Evolutionary conservation across 2,113 vertebrate genomes (phyloP).

Genomic region (Lepidothrix coronata): DNA sequence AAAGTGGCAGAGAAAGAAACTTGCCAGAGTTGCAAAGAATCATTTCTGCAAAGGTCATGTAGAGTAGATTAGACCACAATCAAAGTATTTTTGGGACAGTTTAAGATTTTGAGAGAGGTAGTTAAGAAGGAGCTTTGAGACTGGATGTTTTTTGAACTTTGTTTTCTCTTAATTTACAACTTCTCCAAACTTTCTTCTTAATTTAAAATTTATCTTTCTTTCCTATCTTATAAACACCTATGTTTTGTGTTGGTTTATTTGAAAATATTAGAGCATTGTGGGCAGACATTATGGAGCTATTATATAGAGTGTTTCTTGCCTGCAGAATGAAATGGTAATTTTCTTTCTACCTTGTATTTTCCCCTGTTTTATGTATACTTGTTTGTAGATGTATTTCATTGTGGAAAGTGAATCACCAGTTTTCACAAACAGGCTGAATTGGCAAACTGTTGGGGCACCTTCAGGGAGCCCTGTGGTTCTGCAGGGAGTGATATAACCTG

Average conservation of each 20-base stretch:
- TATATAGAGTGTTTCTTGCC: background rate
- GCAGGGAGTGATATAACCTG: background rate
- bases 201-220: background rate
- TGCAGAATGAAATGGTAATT: background rate
- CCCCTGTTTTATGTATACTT: background rate
- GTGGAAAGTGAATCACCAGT: background rate
- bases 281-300: background rate
- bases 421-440: background rate
- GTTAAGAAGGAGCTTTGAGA: background rate
- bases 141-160: background rate
- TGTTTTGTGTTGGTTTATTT: background rate
- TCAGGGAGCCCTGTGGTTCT: background rate
- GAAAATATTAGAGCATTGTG: background rate
- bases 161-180: background rate
- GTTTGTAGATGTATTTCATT: background rate
- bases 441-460: background rate
- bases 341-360: background rate
- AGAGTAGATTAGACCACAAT: background rate
- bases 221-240: background rate
- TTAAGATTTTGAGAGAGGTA: background rate
- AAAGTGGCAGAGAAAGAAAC: background rate
- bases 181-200: background rate
- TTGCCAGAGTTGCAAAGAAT: slow-evolving; percentile 12
- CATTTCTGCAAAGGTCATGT: background rate
- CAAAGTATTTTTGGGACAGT: background rate